These are phyloP conservation scores for Boloria selene DNA, from an alignment of 2,888 invertebrate species.

Conservation along the genomic window DNA sequence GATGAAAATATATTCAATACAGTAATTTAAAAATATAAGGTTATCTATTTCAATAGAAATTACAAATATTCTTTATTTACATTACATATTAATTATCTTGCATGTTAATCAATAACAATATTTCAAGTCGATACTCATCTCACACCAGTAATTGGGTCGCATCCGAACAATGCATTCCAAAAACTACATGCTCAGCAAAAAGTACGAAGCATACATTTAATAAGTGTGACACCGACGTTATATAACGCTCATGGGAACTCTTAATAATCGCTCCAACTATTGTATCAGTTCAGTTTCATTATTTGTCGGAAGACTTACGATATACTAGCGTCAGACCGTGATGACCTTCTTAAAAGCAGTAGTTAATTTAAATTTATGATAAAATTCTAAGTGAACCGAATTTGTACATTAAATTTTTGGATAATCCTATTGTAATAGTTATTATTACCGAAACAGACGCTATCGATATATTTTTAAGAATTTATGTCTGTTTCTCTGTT, in stretches of 20 bases:
- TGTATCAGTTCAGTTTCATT: slow-evolving; percentile 30
- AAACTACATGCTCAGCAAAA: slow-evolving; percentile 33
- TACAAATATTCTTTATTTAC: too few species aligned
- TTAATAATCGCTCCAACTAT: slow-evolving; percentile 34
- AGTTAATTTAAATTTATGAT: too few species aligned
- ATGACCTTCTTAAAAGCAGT: too few species aligned
- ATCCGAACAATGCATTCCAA: slow-evolving; percentile 33
- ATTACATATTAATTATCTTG: background rate
- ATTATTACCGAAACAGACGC: too few species aligned
- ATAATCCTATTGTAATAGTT: too few species aligned
- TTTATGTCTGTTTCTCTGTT: too few species aligned
- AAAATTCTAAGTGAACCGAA: too few species aligned
- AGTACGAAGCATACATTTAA: slow-evolving; percentile 32
- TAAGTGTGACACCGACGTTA: slow-evolving; percentile 42
- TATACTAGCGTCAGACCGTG: background rate
- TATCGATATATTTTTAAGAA: too few species aligned
- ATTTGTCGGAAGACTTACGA: slow-evolving; percentile 8
- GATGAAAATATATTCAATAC: too few species aligned
- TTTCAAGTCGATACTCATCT: slow-evolving; percentile 24
- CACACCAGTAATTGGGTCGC: slow-evolving; percentile 33
- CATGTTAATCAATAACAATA: slow-evolving; percentile 1
- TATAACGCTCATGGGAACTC: slow-evolving; percentile 44
- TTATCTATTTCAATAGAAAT: too few species aligned
- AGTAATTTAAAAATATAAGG: too few species aligned
- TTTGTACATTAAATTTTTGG: too few species aligned